Conservation (phyloP, 1,140 invertebrate genomes). For the Hyles euphorbiae region DNA sequence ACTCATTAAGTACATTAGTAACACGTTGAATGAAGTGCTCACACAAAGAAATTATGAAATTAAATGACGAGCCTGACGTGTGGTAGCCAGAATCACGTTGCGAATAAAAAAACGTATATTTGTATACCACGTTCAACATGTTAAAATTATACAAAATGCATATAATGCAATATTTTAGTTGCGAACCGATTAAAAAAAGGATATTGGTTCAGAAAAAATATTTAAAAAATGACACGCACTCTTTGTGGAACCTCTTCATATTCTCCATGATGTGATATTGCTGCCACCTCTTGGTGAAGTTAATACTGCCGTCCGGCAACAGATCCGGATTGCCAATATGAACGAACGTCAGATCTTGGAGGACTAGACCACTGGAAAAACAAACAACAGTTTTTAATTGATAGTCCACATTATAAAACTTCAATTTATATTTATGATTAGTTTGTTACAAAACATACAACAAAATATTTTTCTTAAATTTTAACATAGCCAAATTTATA, state of each 20-base stretch:
- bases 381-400: slow-evolving; percentile 19
- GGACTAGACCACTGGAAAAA: slow-evolving; percentile 91
- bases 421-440: not conserved
- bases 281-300: slow-evolving; percentile 98
- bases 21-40: no score
- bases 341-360: slow-evolving; percentile 99
- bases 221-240: slow-evolving; percentile 77
- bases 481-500: no score
- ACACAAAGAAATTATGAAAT: no score
- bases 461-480: not conserved
- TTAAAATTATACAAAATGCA: no score
- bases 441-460: not conserved
- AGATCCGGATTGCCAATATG: slow-evolving; percentile 97
- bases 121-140: no score
- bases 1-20: no score
- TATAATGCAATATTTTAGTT: no score
- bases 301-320: slow-evolving; percentile 91
- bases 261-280: slow-evolving; percentile 98
- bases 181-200: no score
- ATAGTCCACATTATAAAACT: no score
- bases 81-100: no score
- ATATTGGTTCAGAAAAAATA: not conserved
- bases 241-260: slow-evolving; percentile 97
- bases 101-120: no score
- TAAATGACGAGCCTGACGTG: no score